Evolutionary conservation across 2,888 invertebrate species (phyloP).

Genomic region (Amiota mariae): DNA sequence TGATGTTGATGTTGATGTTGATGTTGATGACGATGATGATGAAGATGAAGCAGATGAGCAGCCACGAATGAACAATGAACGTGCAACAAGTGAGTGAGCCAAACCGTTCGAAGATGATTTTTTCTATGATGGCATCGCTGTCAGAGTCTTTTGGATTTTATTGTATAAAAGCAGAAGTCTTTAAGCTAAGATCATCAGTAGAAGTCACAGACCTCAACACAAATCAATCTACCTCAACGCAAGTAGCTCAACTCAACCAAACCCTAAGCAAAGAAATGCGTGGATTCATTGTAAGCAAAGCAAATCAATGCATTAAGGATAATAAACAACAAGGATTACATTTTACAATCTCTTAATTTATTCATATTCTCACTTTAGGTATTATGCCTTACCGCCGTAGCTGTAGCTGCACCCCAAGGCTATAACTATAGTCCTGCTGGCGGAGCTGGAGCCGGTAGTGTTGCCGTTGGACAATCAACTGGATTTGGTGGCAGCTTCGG

Average conservation of each 20-base stretch:
- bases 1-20: constrained; percentile 34
- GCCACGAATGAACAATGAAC: constrained; percentile 61
- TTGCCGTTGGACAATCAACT: constrained; percentile 30
- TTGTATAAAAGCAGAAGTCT: constrained; percentile 61
- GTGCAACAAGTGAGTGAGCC: constrained; percentile 50
- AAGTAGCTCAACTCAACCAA: constrained; percentile 58
- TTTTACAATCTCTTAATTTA: neutral
- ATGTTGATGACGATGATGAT: constrained; percentile 38
- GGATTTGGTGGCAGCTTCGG: constrained; percentile 13
- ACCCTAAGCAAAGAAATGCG: constrained; percentile 68
- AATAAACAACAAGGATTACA: constrained; percentile 31
- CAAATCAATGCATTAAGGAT: too few relatives aligned
- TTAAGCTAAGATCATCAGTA: constrained; percentile 60
- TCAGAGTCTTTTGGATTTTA: neutral
- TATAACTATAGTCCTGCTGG: constrained; percentile 66
- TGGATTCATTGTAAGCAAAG: constrained; percentile 71
- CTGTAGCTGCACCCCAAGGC: constrained; percentile 70
- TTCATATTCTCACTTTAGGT: constrained; percentile 50
- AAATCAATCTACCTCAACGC: constrained; percentile 51
- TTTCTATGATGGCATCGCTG: neutral
- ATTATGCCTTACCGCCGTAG: constrained; percentile 67
- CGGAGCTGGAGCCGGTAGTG: constrained; percentile 44
- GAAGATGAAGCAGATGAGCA: constrained; percentile 42
- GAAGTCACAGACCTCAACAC: constrained; percentile 48
- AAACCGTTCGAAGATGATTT: neutral